Conservation (phyloP, 2,888 invertebrate genomes). For the Polymixis flavicincta region DNA sequence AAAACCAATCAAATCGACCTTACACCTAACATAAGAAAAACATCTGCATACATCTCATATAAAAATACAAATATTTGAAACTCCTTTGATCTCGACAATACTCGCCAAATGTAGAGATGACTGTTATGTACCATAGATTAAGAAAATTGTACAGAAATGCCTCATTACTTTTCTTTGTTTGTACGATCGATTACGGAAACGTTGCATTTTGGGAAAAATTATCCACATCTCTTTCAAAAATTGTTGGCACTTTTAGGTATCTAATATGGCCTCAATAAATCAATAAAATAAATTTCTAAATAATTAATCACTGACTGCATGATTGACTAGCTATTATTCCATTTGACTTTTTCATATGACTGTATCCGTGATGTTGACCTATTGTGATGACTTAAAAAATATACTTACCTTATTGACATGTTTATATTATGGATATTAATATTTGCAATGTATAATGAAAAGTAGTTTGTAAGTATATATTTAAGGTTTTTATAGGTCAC, state of each 20-base stretch:
- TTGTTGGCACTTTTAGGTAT: too few relatives aligned
- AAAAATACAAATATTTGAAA: constrained; percentile 12
- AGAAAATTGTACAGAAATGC: background rate
- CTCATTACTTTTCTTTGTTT: background rate
- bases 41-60: background rate
- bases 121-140: constrained; percentile 30
- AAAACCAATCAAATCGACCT: background rate
- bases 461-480: background rate
- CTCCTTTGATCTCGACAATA: constrained; percentile 53
- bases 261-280: too few relatives aligned
- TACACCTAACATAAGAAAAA: background rate
- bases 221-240: too few relatives aligned
- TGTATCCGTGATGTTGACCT: too few relatives aligned
- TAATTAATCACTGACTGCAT: too few relatives aligned
- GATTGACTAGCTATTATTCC: too few relatives aligned
- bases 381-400: too few relatives aligned
- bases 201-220: background rate
- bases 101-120: constrained; percentile 48
- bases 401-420: too few relatives aligned
- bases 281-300: too few relatives aligned
- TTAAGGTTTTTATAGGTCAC: background rate
- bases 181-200: background rate
- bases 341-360: too few relatives aligned
- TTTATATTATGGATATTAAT: background rate
- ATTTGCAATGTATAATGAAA: background rate